Conservation (phyloP, 2,113 vertebrate genomes). For the Cervus canadensis region DNA sequence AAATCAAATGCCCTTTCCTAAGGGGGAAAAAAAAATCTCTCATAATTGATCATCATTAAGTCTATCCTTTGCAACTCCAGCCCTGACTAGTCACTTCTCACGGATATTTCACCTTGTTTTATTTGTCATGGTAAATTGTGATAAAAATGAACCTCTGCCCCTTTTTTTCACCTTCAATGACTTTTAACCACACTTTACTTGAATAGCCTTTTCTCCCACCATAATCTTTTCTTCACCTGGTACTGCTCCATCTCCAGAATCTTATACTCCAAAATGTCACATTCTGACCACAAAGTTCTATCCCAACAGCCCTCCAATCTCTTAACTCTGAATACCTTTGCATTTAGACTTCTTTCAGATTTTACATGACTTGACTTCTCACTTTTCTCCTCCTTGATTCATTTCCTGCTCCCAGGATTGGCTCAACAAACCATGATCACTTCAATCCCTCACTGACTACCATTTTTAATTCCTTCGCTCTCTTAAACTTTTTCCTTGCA, state of each 20-base stretch:
- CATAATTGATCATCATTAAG: slow-evolving; percentile 19
- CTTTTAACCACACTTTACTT: neutral
- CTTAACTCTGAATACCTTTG: neutral
- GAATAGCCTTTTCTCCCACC: neutral
- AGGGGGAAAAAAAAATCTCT: neutral
- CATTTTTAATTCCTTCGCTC: neutral
- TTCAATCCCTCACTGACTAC: neutral
- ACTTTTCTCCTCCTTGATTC: neutral
- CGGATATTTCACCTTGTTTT: neutral
- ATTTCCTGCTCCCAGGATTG: neutral
- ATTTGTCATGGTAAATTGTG: neutral
- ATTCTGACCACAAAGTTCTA: neutral
- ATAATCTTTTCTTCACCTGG: neutral
- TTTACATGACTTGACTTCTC: neutral
- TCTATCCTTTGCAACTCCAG: neutral
- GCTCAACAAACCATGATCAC: neutral
- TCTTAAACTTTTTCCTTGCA: neutral
- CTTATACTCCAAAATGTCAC: neutral
- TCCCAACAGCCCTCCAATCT: neutral
- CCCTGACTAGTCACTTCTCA: neutral
- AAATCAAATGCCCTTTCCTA: neutral
- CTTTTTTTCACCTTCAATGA: neutral
- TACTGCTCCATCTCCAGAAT: neutral
- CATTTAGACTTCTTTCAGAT: neutral
- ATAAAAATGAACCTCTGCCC: neutral